Evolutionary conservation across 2,888 invertebrate genomes (phyloP).

Genomic region (Lutraria lutraria): DNA sequence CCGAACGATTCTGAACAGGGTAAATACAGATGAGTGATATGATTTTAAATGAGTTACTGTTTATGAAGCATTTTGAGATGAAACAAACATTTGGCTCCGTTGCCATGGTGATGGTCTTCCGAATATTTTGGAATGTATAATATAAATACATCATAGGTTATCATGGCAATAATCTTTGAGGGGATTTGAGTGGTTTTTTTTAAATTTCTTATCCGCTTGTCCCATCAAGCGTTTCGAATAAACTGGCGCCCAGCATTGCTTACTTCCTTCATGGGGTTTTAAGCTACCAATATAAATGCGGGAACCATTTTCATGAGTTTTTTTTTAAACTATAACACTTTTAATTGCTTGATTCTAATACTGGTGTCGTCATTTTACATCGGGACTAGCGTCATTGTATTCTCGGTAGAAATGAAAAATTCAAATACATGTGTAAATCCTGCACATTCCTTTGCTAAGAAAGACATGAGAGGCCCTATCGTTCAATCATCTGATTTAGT

Average conservation of each 20-base stretch:
- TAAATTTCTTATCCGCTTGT: background rate
- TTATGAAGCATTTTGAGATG: conserved; percentile 53
- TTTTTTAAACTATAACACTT: too few species aligned
- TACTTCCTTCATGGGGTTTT: background rate
- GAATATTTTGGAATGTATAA: conserved; percentile 39
- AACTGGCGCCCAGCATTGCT: background rate
- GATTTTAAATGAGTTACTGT: conserved; percentile 15
- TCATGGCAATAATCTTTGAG: conserved; percentile 18
- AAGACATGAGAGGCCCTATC: too few species aligned
- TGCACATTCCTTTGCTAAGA: too few species aligned
- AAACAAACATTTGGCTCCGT: conserved; percentile 51
- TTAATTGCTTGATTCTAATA: too few species aligned
- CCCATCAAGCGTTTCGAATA: conserved; percentile 7
- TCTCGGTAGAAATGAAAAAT: too few species aligned
- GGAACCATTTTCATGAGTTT: too few species aligned
- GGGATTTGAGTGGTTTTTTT: conserved; percentile 19
- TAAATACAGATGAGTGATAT: conserved; percentile 37
- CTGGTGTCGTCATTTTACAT: too few species aligned
- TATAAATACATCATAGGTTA: conserved; percentile 40
- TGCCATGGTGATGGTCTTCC: conserved; percentile 51
- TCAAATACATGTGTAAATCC: too few species aligned
- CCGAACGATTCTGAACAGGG: background rate
- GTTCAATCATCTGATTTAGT: too few species aligned
- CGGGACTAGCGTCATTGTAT: too few species aligned
- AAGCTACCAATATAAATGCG: background rate